Evolutionary conservation across 2,888 invertebrate genomes (phyloP).

Genomic region (Lasioglossum leucozonium): DNA sequence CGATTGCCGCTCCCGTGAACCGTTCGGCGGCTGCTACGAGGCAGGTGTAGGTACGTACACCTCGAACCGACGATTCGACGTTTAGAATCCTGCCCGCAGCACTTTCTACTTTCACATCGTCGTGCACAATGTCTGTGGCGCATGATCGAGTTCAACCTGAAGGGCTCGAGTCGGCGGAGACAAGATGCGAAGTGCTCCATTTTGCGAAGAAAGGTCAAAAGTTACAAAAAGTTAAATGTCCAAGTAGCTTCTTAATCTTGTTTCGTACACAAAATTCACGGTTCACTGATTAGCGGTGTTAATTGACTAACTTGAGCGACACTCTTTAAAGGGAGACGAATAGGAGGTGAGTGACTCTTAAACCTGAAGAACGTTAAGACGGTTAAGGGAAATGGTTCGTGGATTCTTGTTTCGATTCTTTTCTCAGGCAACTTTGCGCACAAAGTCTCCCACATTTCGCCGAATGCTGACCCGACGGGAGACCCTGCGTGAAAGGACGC

Average conservation of each 20-base stretch:
- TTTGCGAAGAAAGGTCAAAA: not conserved
- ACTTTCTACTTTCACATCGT: slow-evolving; percentile 69
- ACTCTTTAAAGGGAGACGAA: no score
- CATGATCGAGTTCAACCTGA: not conserved
- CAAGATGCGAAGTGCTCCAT: not conserved
- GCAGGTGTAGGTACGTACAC: slow-evolving; percentile 67
- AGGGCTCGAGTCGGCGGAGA: not conserved
- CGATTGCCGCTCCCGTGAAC: not conserved
- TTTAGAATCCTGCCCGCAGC: slow-evolving; percentile 19
- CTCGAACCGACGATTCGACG: slow-evolving; percentile 36
- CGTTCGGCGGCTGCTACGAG: slow-evolving; percentile 8
- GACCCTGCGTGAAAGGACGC: not conserved
- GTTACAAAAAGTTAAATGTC: no score
- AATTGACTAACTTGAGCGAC: no score
- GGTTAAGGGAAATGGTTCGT: not conserved
- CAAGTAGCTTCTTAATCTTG: no score
- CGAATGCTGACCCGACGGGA: not conserved
- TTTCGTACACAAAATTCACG: no score
- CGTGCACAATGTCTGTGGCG: not conserved
- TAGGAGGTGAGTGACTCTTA: not conserved
- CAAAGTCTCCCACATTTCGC: not conserved
- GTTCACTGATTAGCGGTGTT: no score
- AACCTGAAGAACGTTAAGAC: not conserved
- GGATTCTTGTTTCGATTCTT: not conserved
- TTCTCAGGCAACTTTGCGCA: not conserved